These are phyloP conservation scores for Glaucopsyche alexis DNA, from an alignment of 2,888 invertebrate genomes.

Conservation along the genomic window DNA sequence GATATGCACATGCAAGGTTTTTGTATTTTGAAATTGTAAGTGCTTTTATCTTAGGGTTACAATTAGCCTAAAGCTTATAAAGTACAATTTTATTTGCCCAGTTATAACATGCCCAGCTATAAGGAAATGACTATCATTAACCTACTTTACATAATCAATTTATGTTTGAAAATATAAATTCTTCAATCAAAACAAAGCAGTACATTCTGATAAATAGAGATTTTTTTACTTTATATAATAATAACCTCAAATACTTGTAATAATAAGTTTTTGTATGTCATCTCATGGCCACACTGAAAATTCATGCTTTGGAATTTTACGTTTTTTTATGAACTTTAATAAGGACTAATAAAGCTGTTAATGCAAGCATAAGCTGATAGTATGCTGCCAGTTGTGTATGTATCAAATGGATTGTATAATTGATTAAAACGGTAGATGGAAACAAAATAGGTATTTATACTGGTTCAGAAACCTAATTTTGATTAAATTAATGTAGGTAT, in stretches of 20 bases:
- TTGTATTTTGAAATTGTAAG: slow-evolving; percentile 32
- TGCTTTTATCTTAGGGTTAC: slow-evolving; percentile 13
- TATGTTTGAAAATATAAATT: slow-evolving; percentile 2
- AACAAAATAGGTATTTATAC: not conserved
- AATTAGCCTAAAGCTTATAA: slow-evolving; percentile 20
- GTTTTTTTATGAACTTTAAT: not conserved
- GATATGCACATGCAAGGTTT: slow-evolving; percentile 49
- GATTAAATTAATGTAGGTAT: too few species aligned
- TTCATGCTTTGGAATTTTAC: not conserved
- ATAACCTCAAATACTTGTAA: not conserved
- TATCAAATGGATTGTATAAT: too few species aligned
- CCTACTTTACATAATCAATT: slow-evolving; percentile 11
- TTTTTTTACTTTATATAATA: not conserved
- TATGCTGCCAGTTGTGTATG: too few species aligned
- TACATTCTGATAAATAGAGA: not conserved
- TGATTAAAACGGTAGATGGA: too few species aligned
- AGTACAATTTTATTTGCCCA: slow-evolving; percentile 30
- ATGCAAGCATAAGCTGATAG: too few species aligned
- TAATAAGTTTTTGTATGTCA: not conserved
- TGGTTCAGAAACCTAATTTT: not conserved
- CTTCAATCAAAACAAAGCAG: slow-evolving; percentile 8
- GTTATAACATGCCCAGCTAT: slow-evolving; percentile 6
- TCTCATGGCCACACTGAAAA: not conserved
- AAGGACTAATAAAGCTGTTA: too few species aligned
- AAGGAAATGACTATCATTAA: not conserved